These are phyloP conservation scores for Alfaro cultratus DNA, from an alignment of 2,797 vertebrate species.

Conservation along the genomic window DNA sequence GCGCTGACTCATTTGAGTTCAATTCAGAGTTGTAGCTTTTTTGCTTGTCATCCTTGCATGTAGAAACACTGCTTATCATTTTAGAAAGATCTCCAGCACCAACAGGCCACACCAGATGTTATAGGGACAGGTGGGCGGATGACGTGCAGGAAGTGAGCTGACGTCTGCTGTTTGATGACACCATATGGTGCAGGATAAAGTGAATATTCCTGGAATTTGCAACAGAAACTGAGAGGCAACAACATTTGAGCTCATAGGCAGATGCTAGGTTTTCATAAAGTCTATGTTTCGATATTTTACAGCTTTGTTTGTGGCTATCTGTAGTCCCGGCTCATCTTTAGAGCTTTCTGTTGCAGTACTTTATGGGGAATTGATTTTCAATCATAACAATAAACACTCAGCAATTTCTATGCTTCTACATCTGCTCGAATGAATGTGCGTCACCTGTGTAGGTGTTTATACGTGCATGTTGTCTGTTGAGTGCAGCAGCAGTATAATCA, in stretches of 20 bases:
- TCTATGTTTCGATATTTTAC: neutral
- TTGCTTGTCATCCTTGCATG: neutral
- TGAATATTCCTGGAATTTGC: neutral
- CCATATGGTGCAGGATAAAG: slow-evolving; percentile 3
- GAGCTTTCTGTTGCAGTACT: slow-evolving; percentile 1
- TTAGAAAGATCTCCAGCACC: slow-evolving; percentile 4
- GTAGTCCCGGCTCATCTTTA: neutral
- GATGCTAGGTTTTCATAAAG: neutral
- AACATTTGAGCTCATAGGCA: neutral
- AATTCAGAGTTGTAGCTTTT: neutral
- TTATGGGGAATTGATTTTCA: slow-evolving; percentile 10
- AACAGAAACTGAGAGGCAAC: neutral
- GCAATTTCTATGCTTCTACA: slow-evolving; percentile 8
- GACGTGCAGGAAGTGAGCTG: slow-evolving; percentile 11
- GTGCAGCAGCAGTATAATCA: slow-evolving; percentile 11
- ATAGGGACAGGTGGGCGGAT: neutral
- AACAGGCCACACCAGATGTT: slow-evolving; percentile 19
- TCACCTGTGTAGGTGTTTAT: slow-evolving; percentile 27
- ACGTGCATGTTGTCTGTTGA: slow-evolving; percentile 8
- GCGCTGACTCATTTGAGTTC: neutral
- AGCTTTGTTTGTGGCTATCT: slow-evolving; percentile 11
- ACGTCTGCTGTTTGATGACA: slow-evolving; percentile 5
- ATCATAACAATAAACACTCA: slow-evolving; percentile 6
- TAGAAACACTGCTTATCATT: slow-evolving; percentile 27
- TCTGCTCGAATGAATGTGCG: neutral